phyloP scores from a whole-genome alignment of 2,888 invertebrate species.

The Dyspetes luteomarginatus region DNA sequence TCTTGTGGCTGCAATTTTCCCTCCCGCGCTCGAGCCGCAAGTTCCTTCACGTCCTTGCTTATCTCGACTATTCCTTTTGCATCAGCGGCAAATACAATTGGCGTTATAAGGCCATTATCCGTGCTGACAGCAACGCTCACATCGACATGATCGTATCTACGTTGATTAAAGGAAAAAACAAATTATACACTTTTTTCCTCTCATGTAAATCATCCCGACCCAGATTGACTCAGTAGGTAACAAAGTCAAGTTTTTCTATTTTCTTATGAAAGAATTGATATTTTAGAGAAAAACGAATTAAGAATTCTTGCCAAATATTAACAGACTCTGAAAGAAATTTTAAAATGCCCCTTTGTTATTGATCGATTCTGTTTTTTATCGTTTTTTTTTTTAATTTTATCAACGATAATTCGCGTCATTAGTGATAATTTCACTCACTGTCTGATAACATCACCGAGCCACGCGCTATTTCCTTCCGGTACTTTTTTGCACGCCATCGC shows the following conservation, averaged over 20 bases:
- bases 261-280: no score
- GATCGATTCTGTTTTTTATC: conserved; percentile 12
- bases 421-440: conserved; percentile 88
- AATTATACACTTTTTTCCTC: no score
- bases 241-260: no score
- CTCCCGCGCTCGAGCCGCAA: conserved; percentile 94
- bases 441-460: conserved; percentile 96
- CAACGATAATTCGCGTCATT: no score
- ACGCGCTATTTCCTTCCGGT: conserved; percentile 97
- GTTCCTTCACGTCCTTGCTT: conserved; percentile 89
- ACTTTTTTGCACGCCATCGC: conserved; percentile 95
- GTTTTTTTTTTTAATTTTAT: no score
- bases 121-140: conserved; percentile 99
- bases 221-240: no score
- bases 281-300: no score
- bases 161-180: not conserved
- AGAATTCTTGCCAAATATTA: no score
- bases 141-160: conserved; percentile 94
- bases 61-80: conserved; percentile 94
- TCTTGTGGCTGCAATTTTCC: conserved; percentile 96
- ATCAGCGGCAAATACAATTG: conserved; percentile 96
- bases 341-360: no score
- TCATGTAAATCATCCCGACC: no score
- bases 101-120: conserved; percentile 97
- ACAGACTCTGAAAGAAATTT: no score